These are phyloP conservation scores for Agelas oroides DNA, from an alignment of 37 sponge, comb jelly and placozoan genomes.

Conservation along the genomic window DNA sequence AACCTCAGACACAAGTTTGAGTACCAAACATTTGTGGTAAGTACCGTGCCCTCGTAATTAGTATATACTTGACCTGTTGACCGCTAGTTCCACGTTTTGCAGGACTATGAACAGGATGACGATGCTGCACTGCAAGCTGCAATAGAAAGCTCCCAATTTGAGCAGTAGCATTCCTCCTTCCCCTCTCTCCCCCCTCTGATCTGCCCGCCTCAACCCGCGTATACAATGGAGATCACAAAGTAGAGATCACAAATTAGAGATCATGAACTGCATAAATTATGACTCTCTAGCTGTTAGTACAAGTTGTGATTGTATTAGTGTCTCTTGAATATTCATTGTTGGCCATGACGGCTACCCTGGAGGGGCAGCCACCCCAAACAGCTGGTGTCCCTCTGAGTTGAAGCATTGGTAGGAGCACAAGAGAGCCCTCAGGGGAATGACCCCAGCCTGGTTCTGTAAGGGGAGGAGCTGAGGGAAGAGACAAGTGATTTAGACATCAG, in stretches of 20 bases:
- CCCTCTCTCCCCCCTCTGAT: too few species aligned
- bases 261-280: too few species aligned
- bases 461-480: neutral
- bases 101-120: slow-evolving; percentile 82
- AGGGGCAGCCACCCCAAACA: slow-evolving; percentile 14
- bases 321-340: too few species aligned
- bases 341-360: too few species aligned
- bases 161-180: too few species aligned
- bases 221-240: too few species aligned
- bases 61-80: too few species aligned
- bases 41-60: neutral
- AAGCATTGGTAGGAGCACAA: slow-evolving; percentile 54
- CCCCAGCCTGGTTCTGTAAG: neutral
- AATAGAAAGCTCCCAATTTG: slow-evolving; percentile 40
- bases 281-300: too few species aligned
- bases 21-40: slow-evolving; percentile 84
- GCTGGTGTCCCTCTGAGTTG: slow-evolving; percentile 43
- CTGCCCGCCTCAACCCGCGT: too few species aligned
- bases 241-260: too few species aligned
- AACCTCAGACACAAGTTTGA: slow-evolving; percentile 84
- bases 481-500: too few species aligned
- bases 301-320: too few species aligned
- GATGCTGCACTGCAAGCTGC: slow-evolving; percentile 63
- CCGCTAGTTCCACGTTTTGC: neutral
- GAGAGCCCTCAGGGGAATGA: slow-evolving; percentile 20